Base-by-base conservation (phyloP, 2,888 invertebrate species). In the Cistogaster globosa region DNA sequence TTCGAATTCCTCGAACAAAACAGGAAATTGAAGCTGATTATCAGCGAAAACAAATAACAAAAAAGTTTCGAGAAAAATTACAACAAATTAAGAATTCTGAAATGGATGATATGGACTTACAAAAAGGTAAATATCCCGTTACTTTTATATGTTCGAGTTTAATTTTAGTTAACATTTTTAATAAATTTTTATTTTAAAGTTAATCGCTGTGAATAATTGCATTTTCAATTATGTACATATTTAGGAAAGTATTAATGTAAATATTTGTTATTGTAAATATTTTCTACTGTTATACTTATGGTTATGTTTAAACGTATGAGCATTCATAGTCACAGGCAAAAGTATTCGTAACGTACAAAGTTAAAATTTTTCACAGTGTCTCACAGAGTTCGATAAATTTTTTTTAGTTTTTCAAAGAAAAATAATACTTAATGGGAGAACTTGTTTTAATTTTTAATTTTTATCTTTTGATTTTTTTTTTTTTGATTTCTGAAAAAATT, bases 21-120 rank as follows among this genome's bases (percentile, higher is more conserved):
- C 98, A 98, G 92, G 98, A 98, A 93, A 98, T 98, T 86, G 98
- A 98, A 91, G 98, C 97, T 0, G 97, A 98, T 92, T 97, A 96
- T 92, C 95, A 97, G 88, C 94, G 98, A 22, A 95, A 97, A 89
- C 96, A 95, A 92, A 95, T 98, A 65, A 96, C 97, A 0, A 94
- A 94, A 88, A 97, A 96, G 91, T 98, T 98, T 92, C 94, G 96
- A 12, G 95, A 96, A 88, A 95, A 97, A 90, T 93, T 98, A 63
- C 95, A 95, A 89, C 95, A 96, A 87, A 97, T 98, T 88, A 96
- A 96, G 89, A 97, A 97, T 91, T 94, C 96, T 8, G 96, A 97
- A 90, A 96, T 98, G 96, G 97, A 98, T 86, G 92, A 92, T 85
- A 93, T 93, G 93, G 92, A 93, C 84, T 88, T 93, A 83, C 92